These are phyloP conservation scores for Rallus limicola DNA, from an alignment of 2,113 vertebrate species.

Conservation along the genomic window DNA sequence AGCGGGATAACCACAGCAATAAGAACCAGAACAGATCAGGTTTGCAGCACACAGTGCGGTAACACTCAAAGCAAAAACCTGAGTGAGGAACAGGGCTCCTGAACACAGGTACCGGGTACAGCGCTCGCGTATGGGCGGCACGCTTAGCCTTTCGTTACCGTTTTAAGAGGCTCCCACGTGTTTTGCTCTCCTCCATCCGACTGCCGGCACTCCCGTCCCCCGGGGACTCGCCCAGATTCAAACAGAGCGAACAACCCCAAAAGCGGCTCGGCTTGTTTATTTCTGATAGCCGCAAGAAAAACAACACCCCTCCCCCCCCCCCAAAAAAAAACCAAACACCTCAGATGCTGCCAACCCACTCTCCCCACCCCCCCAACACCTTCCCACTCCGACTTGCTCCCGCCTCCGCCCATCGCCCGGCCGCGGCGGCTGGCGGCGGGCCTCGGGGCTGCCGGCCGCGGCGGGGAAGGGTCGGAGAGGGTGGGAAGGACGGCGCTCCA, in stretches of 20 bases:
- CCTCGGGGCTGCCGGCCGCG: too few relatives aligned
- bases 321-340: too few relatives aligned
- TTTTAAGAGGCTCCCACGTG: not conserved
- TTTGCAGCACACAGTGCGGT: fast-evolving
- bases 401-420: not conserved
- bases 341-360: too few relatives aligned
- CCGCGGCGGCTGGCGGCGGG: not conserved
- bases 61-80: not conserved
- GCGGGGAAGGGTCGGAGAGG: too few relatives aligned
- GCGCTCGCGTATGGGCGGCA: not conserved
- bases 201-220: not conserved
- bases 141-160: not conserved
- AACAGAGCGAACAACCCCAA: not conserved
- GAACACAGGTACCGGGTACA: not conserved
- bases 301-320: too few relatives aligned
- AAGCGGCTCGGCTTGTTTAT: not conserved
- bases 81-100: not conserved
- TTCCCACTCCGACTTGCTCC: not conserved
- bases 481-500: not conserved
- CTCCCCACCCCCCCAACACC: too few relatives aligned
- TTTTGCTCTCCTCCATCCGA: not conserved
- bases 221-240: not conserved
- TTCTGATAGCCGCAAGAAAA: not conserved
- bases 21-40: not conserved
- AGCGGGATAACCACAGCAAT: not conserved